A percentile compares a stretch with the other conserved stretches of the same genome.
Conservation (phyloP, 2,113 vertebrate genomes). For the Corythornis vintsioides region DNA sequence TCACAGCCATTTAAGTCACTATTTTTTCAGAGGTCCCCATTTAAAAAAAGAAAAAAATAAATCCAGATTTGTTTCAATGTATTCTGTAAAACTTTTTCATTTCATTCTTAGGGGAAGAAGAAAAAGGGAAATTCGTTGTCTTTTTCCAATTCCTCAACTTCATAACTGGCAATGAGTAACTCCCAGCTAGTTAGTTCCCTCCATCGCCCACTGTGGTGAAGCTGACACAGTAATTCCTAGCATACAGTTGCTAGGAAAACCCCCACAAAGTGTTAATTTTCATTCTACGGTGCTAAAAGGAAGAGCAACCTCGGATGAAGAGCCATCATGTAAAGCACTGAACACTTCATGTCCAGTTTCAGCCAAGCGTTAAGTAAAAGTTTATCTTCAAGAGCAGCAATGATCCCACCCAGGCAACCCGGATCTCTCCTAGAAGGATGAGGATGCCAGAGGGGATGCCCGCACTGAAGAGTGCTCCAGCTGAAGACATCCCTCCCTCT, state of each 20-base stretch:
- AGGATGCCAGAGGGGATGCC: not conserved
- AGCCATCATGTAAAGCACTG: not conserved
- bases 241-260: not conserved
- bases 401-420: not conserved
- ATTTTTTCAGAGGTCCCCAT: not conserved
- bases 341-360: not conserved
- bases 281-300: not conserved
- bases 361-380: not conserved
- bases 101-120: not conserved
- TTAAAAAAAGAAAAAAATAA: not conserved
- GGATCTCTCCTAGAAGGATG: not conserved
- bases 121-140: not conserved
- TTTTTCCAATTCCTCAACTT: constrained; percentile 53
- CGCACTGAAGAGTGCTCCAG: not conserved
- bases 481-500: not conserved
- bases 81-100: not conserved
- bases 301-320: not conserved
- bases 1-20: not conserved
- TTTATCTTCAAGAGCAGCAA: not conserved
- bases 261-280: not conserved
- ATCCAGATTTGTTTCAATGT: not conserved
- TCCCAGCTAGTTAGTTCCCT: constrained; percentile 2
- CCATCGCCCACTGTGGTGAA: not conserved
- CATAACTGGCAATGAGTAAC: constrained; percentile 13
- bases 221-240: constrained; percentile 42